Percentiles rank a stretch among this genome's conserved stretches.
phyloP scores from a whole-genome alignment of 2,113 vertebrate genomes.

The Calypte anna region DNA sequence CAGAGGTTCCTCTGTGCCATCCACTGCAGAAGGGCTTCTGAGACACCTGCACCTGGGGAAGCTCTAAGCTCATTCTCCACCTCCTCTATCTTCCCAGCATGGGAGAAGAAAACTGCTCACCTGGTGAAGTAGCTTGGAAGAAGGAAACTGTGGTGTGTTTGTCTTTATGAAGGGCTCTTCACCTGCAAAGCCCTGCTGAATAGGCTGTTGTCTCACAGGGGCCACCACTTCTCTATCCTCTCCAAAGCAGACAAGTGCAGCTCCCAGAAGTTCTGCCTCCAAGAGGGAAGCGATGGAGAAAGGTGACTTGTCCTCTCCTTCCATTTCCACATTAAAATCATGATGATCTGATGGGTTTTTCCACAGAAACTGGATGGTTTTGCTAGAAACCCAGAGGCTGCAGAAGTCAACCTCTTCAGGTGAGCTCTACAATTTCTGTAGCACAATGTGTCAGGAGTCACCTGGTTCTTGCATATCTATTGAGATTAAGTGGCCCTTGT shows the following conservation, averaged over 20 bases:
- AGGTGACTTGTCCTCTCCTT: background rate
- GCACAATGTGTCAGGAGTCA: background rate
- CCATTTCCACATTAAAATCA: background rate
- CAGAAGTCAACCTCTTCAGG: background rate
- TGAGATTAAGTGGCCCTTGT: background rate
- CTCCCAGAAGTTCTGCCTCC: background rate
- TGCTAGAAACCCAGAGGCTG: background rate
- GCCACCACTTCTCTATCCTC: background rate
- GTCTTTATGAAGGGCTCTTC: background rate
- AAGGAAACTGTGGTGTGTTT: background rate
- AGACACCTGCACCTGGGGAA: background rate
- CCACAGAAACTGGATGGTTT: background rate
- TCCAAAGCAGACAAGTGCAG: background rate
- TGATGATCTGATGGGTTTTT: background rate
- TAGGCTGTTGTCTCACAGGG: background rate
- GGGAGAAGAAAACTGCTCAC: background rate
- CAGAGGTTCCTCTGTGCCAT: background rate
- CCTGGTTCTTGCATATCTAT: rapidly evolving
- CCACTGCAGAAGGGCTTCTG: background rate
- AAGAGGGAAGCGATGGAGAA: background rate
- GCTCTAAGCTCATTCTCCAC: background rate
- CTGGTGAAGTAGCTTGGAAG: background rate
- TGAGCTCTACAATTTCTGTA: background rate
- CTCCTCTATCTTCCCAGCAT: background rate
- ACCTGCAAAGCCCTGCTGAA: background rate